Conservation (phyloP, 2,797 vertebrate species). For the Malacoraja senta region DNA sequence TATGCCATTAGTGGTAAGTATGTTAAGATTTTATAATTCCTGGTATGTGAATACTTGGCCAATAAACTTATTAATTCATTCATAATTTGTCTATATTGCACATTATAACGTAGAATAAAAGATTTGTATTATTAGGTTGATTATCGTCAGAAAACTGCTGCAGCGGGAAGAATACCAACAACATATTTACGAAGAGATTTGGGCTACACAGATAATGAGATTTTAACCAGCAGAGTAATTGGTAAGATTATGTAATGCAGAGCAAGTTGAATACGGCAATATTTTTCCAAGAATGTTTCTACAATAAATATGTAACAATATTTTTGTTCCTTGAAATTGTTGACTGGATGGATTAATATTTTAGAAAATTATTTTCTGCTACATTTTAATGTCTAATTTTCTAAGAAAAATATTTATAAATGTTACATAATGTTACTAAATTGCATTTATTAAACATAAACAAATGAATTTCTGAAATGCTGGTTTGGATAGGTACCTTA, state of each 20-base stretch:
- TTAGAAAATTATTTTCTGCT: background rate
- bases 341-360: background rate
- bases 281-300: background rate
- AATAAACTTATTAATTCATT: too few relatives aligned
- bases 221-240: slow-evolving; percentile 91
- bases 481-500: background rate
- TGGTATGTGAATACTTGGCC: too few relatives aligned
- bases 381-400: background rate
- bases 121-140: slow-evolving; percentile 70
- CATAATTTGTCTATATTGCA: background rate
- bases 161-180: slow-evolving; percentile 92
- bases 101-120: background rate
- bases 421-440: background rate
- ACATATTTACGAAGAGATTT: slow-evolving; percentile 87
- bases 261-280: background rate
- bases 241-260: slow-evolving; percentile 57
- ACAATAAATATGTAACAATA: background rate
- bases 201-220: slow-evolving; percentile 82
- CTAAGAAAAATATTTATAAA: background rate
- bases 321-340: background rate
- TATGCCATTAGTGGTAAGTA: slow-evolving; percentile 90
- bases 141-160: slow-evolving; percentile 92
- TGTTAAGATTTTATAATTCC: background rate
- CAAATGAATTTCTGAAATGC: background rate
- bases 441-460: background rate